Evolutionary conservation across 1,140 invertebrate species (phyloP).

Genomic region (Pseudomyrmex gracilis): DNA sequence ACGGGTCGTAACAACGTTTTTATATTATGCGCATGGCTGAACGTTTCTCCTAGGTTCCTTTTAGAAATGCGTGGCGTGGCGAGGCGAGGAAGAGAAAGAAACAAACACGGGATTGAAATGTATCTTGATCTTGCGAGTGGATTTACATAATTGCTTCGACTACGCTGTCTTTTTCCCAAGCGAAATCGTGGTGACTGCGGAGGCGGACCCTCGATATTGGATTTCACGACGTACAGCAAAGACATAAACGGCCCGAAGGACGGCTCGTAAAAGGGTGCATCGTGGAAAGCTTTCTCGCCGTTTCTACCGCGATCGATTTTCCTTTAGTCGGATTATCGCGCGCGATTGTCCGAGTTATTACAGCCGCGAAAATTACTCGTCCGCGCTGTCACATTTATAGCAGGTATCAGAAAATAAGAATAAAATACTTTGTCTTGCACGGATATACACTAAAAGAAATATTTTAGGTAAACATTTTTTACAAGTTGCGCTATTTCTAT

Average conservation of each 20-base stretch:
- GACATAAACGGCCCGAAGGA: constrained; percentile 63
- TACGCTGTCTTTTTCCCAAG: constrained; percentile 73
- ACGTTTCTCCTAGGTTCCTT: constrained; percentile 29
- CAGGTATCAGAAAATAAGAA: background rate
- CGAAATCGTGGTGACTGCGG: constrained; percentile 62
- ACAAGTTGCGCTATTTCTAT: too few species aligned
- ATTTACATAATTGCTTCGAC: constrained; percentile 82
- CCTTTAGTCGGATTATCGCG: constrained; percentile 27
- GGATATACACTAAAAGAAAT: background rate
- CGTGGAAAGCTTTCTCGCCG: constrained; percentile 10
- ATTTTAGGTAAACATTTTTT: background rate
- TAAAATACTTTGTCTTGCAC: too few species aligned
- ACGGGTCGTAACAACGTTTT: constrained; percentile 60
- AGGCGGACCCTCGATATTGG: constrained; percentile 75
- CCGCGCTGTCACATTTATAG: background rate
- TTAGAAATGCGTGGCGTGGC: constrained; percentile 4
- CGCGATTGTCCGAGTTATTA: constrained; percentile 44
- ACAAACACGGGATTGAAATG: constrained; percentile 78
- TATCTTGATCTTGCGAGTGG: constrained; percentile 78
- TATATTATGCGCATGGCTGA: constrained; percentile 54
- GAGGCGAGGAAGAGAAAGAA: constrained; percentile 21
- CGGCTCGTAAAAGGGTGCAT: constrained; percentile 74
- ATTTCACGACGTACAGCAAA: constrained; percentile 70
- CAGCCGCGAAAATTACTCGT: background rate
- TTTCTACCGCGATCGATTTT: constrained; percentile 40